A percentile compares a stretch with the other conserved stretches of the same genome.
Conservation (phyloP, 2,888 invertebrate species). For the Eupithecia dodoneata region DNA sequence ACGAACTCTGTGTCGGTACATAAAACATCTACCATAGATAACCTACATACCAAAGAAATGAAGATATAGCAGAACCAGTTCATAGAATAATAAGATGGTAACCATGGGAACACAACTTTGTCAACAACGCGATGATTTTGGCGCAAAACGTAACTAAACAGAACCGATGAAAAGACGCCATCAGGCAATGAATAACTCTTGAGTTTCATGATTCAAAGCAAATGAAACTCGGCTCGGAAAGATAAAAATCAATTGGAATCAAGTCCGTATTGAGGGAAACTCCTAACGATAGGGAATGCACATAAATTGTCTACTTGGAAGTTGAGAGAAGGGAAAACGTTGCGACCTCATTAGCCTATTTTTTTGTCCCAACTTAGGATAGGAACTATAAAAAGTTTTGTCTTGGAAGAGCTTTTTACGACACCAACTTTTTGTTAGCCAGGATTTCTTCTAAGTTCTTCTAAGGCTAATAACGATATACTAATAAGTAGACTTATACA, state of each 20-base stretch:
- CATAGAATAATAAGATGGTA: neutral
- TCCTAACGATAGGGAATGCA: constrained; percentile 66
- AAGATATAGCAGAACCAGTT: no score
- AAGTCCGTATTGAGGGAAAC: constrained; percentile 38
- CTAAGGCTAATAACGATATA: neutral
- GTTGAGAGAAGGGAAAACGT: constrained; percentile 34
- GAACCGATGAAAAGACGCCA: constrained; percentile 12
- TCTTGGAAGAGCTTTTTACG: neutral
- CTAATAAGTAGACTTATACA: no score
- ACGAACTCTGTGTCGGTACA: no score
- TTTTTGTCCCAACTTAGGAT: constrained; percentile 11
- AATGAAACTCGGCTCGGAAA: constrained; percentile 39
- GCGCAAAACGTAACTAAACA: neutral
- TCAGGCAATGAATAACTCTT: constrained; percentile 27
- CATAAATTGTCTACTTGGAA: constrained; percentile 66
- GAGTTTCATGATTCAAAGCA: constrained; percentile 21
- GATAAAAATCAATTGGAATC: constrained; percentile 63
- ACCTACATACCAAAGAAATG: no score
- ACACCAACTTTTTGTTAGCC: neutral
- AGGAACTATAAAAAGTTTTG: constrained; percentile 7
- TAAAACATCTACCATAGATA: no score
- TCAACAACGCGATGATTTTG: neutral
- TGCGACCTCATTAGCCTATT: constrained; percentile 24
- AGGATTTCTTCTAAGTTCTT: neutral
- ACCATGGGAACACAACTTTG: neutral